phyloP scores from a whole-genome alignment of 2,797 vertebrate genomes.

The Ataeniobius toweri region DNA sequence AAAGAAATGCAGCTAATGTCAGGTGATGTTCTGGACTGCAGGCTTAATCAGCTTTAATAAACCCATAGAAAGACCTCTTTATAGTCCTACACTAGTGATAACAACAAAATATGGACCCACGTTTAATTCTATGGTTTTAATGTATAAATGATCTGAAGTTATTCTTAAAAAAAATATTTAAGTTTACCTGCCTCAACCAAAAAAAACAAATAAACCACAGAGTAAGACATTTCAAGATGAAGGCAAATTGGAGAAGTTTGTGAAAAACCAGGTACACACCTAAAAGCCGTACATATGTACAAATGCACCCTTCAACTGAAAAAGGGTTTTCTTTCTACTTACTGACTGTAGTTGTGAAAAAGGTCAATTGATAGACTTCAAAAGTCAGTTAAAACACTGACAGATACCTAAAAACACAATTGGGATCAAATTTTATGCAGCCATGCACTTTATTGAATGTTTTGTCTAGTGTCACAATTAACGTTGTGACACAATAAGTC shows the following conservation, averaged over 20 bases:
- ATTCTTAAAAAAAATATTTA: background rate
- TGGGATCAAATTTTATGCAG: too few species aligned
- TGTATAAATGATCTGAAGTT: background rate
- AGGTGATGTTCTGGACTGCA: constrained; percentile 33
- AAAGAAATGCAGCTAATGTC: constrained; percentile 29
- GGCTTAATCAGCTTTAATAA: constrained; percentile 64
- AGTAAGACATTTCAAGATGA: background rate
- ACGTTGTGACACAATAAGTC: too few species aligned
- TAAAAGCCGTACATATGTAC: too few species aligned
- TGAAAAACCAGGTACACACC: too few species aligned
- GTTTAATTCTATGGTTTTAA: background rate
- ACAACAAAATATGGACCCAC: background rate
- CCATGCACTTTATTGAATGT: too few species aligned
- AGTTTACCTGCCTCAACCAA: background rate
- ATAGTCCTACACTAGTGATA: constrained; percentile 34
- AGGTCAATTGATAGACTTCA: too few species aligned
- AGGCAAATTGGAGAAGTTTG: background rate
- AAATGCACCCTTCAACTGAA: too few species aligned
- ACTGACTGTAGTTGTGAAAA: too few species aligned
- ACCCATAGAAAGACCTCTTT: constrained; percentile 64
- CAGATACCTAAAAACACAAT: too few species aligned
- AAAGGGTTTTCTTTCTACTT: too few species aligned
- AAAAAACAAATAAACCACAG: background rate
- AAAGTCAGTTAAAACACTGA: too few species aligned
- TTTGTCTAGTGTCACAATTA: too few species aligned